Evolutionary conservation across 2,888 invertebrate genomes (phyloP).

Genomic region (Protula sp.): DNA sequence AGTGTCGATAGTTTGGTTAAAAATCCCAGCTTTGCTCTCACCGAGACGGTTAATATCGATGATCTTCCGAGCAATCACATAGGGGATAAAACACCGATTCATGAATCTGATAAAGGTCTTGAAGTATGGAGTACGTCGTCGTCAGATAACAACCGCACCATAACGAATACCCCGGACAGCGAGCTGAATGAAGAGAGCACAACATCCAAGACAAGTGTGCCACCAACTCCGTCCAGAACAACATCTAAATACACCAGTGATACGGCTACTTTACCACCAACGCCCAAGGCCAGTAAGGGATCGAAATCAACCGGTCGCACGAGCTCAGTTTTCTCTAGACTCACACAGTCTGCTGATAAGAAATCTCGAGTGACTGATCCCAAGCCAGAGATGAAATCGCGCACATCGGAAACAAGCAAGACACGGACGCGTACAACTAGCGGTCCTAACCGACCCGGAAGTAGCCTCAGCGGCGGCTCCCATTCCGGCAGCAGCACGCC

Average conservation of each 20-base stretch:
- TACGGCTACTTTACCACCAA: neutral
- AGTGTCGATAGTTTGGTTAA: constrained; percentile 24
- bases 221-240: neutral
- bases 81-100: neutral
- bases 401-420: no score
- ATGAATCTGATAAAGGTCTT: neutral
- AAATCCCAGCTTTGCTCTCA: constrained; percentile 8
- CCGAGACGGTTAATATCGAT: constrained; percentile 10
- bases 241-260: neutral
- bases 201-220: neutral
- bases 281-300: neutral
- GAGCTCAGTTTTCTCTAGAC: neutral
- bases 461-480: neutral
- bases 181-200: neutral
- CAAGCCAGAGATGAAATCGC: no score
- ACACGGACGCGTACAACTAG: neutral
- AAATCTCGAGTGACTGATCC: neutral
- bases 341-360: neutral
- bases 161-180: constrained; percentile 8
- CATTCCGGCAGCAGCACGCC: neutral
- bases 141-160: neutral
- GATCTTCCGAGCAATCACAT: neutral
- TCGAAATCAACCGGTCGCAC: neutral
- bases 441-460: neutral
- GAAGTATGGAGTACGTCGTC: neutral